Base-by-base conservation (phyloP, 2,113 vertebrate species). In the Microcebus lehilahytsara region DNA sequence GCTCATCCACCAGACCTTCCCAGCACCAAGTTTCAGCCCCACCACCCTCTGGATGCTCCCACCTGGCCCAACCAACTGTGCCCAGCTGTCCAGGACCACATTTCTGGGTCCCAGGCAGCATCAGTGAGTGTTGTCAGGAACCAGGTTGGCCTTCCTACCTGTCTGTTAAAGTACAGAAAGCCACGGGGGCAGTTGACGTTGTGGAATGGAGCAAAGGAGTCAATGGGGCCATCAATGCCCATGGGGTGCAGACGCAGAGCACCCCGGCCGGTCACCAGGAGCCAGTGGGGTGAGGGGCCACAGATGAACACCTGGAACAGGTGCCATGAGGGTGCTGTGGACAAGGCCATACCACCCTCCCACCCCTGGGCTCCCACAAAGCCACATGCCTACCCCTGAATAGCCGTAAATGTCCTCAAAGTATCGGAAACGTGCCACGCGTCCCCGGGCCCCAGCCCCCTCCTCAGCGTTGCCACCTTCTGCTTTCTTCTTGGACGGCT, bases 121-220 rank as follows among this genome's bases (percentile, higher is more conserved):
- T 4, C 1, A 2, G 42, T 4, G 3, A 53, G 30, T 2, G 8
- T 1, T 7, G 11, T 37, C 17, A 11, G 10, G 51, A 2, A 27
- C 34, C 1, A 32, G 66, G 25, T 16, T 10, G 1, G 22, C 78
- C 88, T 4, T 10, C 53, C 10, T 97, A 99, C 99, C 99, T 99
- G 99, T 95, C 99, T 99, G 98, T 99, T 99, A 98, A 99, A 99
- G 98, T 99, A 99, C 25, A 99, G 99, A 96, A 99, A 99, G 27
- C 99, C 99, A 80, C 99, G 99, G 90, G 99, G 99, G 72, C 99
- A 99, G 98, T 99, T 99, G 98, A 99, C 98, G 8, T 99, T 99
- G 98, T 99, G 99, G 97, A 99, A 99, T 0, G 99, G 99, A 22
- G 99, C 99, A 20, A 99, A 99, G 40, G 99, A 99, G 98, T 99